Percentiles rank a stretch among this genome's conserved stretches.
Evolutionary conservation across 2,113 vertebrate genomes (phyloP).

Genomic region (Sapajus apella): DNA sequence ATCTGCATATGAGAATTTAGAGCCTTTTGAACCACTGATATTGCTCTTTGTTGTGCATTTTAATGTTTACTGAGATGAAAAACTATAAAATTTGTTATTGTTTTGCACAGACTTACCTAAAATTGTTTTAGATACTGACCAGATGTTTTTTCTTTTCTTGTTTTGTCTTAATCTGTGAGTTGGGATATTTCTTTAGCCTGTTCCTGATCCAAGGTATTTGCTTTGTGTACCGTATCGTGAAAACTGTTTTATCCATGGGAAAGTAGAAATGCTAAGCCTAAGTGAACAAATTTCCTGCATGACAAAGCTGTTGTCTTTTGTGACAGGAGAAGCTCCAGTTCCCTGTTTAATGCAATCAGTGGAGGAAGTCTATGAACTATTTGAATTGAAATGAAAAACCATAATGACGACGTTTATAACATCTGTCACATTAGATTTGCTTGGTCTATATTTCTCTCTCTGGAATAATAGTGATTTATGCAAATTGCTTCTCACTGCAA

Average conservation of each 20-base stretch:
- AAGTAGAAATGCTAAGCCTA: background rate
- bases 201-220: slow-evolving; percentile 50
- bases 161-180: slow-evolving; percentile 28
- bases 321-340: slow-evolving; percentile 32
- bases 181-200: background rate
- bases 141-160: background rate
- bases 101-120: slow-evolving; percentile 29
- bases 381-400: slow-evolving; percentile 80
- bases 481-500: slow-evolving; percentile 79
- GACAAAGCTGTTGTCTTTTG: slow-evolving; percentile 51
- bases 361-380: slow-evolving; percentile 70
- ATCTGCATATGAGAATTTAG: background rate
- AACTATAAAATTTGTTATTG: background rate
- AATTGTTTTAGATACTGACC: background rate
- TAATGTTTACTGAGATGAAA: background rate
- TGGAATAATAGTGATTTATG: slow-evolving; percentile 75
- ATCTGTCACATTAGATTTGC: slow-evolving; percentile 77
- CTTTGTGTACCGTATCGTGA: slow-evolving; percentile 37
- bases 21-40: background rate
- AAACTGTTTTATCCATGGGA: background rate
- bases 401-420: slow-evolving; percentile 77
- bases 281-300: slow-evolving; percentile 40
- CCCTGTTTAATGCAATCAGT: slow-evolving; percentile 48
- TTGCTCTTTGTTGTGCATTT: background rate
- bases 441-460: slow-evolving; percentile 75